Conservation (phyloP, 2,113 vertebrate genomes). For the Anser cygnoides region DNA sequence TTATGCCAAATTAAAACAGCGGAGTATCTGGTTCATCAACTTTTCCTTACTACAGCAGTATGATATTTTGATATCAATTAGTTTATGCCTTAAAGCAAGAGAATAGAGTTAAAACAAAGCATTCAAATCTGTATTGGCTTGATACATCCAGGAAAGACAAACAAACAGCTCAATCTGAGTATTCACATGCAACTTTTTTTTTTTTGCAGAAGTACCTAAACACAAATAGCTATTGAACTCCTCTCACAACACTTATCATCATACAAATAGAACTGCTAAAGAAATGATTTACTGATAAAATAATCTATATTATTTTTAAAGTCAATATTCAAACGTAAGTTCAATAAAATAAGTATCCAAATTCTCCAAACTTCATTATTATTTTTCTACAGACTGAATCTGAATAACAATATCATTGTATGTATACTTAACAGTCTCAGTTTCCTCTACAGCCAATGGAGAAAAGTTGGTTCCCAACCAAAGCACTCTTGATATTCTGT, state of each 20-base stretch:
- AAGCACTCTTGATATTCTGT: neutral
- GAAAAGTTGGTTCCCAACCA: neutral
- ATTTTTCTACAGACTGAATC: neutral
- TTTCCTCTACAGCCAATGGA: neutral
- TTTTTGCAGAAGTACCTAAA: neutral
- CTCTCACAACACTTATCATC: neutral
- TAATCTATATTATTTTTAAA: neutral
- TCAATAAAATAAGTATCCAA: neutral
- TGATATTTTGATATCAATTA: slow-evolving; percentile 31
- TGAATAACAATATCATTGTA: neutral
- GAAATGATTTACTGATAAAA: neutral
- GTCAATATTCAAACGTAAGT: neutral
- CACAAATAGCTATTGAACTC: neutral
- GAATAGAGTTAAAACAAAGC: neutral
- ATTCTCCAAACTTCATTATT: neutral
- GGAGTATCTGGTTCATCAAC: neutral
- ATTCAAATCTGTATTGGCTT: neutral
- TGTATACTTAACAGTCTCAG: neutral
- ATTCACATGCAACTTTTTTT: neutral
- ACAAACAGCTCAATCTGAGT: neutral
- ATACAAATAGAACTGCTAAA: neutral
- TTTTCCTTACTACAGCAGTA: neutral
- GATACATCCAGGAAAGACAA: neutral
- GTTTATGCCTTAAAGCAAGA: slow-evolving; percentile 23
- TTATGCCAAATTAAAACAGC: neutral